Percentiles rank a stretch among this genome's conserved stretches.
Conservation (phyloP, 2,888 invertebrate species). For the Oligia strigilis region DNA sequence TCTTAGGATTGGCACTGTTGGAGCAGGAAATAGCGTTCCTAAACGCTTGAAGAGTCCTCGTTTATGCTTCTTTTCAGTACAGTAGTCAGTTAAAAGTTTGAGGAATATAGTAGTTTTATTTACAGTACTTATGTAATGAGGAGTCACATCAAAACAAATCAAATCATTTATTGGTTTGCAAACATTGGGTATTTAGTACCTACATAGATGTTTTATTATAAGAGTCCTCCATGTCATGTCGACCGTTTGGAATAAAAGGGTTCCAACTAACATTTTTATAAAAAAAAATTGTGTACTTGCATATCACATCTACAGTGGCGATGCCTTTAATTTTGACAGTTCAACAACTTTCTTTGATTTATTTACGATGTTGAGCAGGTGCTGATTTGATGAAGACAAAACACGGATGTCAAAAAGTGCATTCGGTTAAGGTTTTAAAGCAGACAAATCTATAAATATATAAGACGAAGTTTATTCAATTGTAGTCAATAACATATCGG, state of each 20-base stretch:
- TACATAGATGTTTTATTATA: neutral
- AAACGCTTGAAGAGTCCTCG: neutral
- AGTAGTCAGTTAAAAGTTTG: neutral
- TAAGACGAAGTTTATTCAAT: constrained; percentile 26
- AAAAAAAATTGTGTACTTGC: neutral
- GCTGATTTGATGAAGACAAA: neutral
- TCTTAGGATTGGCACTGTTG: neutral
- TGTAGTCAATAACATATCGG: constrained; percentile 48
- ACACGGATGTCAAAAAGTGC: neutral
- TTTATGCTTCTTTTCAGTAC: neutral
- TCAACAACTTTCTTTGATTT: neutral
- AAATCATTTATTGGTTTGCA: neutral
- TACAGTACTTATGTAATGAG: neutral
- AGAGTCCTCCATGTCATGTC: neutral
- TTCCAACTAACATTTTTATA: too few species aligned
- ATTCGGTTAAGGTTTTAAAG: neutral
- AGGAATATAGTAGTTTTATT: neutral
- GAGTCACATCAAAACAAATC: neutral
- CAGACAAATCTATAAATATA: constrained; percentile 25
- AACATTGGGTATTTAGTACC: neutral
- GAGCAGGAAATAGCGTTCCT: too few species aligned
- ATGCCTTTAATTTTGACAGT: neutral
- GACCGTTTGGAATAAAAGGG: too few species aligned
- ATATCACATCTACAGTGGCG: neutral
- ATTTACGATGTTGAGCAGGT: neutral